phyloP scores from a whole-genome alignment of 2,797 vertebrate genomes.

The Phoeniculus purpureus region DNA sequence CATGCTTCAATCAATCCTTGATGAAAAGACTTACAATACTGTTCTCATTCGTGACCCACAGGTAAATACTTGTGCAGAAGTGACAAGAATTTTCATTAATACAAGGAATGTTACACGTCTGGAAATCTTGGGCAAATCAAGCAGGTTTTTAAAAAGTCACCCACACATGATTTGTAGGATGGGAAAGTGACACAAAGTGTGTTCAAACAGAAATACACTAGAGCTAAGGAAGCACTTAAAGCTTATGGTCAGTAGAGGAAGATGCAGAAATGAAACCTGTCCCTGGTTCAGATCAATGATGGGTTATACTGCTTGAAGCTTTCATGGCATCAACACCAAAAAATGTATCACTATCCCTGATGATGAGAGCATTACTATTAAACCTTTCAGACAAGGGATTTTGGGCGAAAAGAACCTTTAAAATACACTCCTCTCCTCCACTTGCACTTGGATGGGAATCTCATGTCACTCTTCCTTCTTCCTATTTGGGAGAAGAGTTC shows the following conservation, averaged over 20 bases:
- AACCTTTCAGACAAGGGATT: background rate
- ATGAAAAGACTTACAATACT: background rate
- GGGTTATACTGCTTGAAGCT: background rate
- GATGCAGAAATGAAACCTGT: background rate
- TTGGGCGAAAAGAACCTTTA: background rate
- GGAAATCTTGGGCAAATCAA: background rate
- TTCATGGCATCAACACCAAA: background rate
- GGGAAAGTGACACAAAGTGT: background rate
- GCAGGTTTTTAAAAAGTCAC: background rate
- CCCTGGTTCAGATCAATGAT: background rate
- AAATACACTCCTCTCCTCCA: background rate
- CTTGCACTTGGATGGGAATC: background rate
- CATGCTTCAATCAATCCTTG: rapidly evolving
- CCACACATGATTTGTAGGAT: background rate
- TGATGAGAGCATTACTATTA: background rate
- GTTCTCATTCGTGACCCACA: background rate
- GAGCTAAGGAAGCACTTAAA: background rate
- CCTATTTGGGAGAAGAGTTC: background rate
- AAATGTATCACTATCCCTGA: background rate
- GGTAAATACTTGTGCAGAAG: background rate
- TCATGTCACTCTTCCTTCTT: background rate
- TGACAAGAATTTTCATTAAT: background rate
- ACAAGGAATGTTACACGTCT: background rate
- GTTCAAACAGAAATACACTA: background rate
- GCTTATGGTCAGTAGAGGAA: background rate